phyloP scores from a whole-genome alignment of 1,140 invertebrate genomes.

The Saccostrea glomerata region DNA sequence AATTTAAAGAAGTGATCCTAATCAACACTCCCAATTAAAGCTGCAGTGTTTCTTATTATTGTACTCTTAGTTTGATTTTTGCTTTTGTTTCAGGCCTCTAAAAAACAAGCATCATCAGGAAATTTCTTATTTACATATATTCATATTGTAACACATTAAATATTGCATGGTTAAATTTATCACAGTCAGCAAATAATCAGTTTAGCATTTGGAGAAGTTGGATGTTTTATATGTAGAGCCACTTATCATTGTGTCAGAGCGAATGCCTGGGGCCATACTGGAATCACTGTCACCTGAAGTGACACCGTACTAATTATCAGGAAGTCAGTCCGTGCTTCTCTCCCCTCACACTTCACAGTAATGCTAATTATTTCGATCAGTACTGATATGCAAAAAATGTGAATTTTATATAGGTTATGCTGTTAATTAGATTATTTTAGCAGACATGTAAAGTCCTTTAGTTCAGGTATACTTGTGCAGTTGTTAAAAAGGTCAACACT shows the following conservation, averaged over 20 bases:
- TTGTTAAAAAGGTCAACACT: no score
- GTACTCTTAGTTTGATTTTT: not conserved
- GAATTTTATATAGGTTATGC: no score
- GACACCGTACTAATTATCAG: not conserved
- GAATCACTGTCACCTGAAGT: conserved; percentile 2
- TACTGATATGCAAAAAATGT: no score
- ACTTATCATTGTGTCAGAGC: conserved; percentile 1
- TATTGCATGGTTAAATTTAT: not conserved
- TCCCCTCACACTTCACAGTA: not conserved
- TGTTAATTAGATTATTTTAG: no score
- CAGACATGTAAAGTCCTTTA: no score
- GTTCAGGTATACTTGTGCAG: no score
- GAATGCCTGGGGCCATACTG: not conserved
- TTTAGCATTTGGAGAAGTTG: not conserved
- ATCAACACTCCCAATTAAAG: not conserved
- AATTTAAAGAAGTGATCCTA: not conserved
- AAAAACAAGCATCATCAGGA: not conserved
- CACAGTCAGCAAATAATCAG: not conserved
- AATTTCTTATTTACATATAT: not conserved
- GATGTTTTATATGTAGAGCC: not conserved
- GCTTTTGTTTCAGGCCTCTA: not conserved
- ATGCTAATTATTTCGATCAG: no score
- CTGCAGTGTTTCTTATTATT: not conserved
- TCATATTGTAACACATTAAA: not conserved
- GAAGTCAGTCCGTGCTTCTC: not conserved